Base-by-base conservation (phyloP, 2,888 invertebrate species). In the Drosophila longiperda region DNA sequence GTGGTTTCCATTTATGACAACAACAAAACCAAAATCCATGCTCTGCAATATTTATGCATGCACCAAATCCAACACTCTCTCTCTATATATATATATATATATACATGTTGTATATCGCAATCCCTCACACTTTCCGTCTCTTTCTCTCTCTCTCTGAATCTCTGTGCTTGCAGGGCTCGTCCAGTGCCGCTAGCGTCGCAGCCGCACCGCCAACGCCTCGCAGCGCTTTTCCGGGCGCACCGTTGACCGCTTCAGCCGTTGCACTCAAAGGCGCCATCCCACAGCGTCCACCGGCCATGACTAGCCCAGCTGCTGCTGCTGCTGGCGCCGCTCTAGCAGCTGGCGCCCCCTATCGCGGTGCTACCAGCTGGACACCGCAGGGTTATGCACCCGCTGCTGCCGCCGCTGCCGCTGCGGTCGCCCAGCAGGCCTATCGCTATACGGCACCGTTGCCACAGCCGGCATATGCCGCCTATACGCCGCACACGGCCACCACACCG, bases 241-340 rank as follows among this genome's bases (percentile, higher is more conserved):
- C 93, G 90, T 91, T 93, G 79, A 92, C 92, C 90, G 91, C 92
- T 86, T 91, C 93, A 83, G 86, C 91, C 87, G 91, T 92, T 82
- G 90, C 93, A 83, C 89, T 93, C 69, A 93, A 93, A 91, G 93
- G 93, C 90, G 91, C 90, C 85, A 70, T 87, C 34, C 80, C 85
- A 69, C 93, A 92, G 82, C 91, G 92, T 87, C 92, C 93, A 87
- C 92, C 93, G 90, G 92, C 92, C 86, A 93, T 93, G 93, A 93
- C 92, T 85, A 93, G 93, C 90, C 93, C 93, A 89, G 93, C 93
- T 85, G 92, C 93, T 88, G 93, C 92, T 80, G 91, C 92, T 86
- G 93, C 93, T 74, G 91, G 93, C 88, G 91, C 93, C 84, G 92
- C 93, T 76, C 91, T 93, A 78, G 91, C 93, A 87, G 91, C 93